Conservation (phyloP, 1,140 invertebrate genomes). For the Brevipalpus yothersi region DNA sequence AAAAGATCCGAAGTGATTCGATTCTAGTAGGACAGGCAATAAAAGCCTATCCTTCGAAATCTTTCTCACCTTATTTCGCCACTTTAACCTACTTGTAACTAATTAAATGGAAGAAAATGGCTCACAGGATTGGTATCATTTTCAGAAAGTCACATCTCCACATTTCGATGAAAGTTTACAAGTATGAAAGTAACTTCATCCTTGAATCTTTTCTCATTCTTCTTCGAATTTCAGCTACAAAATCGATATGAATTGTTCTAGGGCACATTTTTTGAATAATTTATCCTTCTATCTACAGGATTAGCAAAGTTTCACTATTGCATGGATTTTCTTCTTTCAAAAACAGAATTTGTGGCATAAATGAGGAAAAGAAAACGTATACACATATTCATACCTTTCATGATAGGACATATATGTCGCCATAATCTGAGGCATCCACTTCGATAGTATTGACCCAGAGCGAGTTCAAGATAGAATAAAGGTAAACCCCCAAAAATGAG, state of each 20-base stretch:
- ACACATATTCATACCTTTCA: constrained; percentile 55
- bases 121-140: not conserved
- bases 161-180: no score
- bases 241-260: no score
- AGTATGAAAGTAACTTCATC: no score
- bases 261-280: no score
- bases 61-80: no score
- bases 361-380: not conserved
- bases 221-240: no score
- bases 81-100: no score
- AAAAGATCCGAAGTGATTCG: no score
- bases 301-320: constrained; percentile 1
- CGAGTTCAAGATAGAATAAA: constrained; percentile 79
- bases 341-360: not conserved
- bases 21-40: no score
- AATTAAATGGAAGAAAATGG: not conserved
- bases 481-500: constrained; percentile 70
- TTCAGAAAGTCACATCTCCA: no score
- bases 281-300: not conserved
- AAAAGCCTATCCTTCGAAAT: no score
- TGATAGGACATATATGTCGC: constrained; percentile 77
- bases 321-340: not conserved
- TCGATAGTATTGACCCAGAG: constrained; percentile 70
- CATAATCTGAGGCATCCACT: constrained; percentile 79
- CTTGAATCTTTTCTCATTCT: no score